A percentile compares a stretch with the other conserved stretches of the same genome.
phyloP scores from a whole-genome alignment of 2,888 invertebrate genomes.

The Dolichopus griseipennis region DNA sequence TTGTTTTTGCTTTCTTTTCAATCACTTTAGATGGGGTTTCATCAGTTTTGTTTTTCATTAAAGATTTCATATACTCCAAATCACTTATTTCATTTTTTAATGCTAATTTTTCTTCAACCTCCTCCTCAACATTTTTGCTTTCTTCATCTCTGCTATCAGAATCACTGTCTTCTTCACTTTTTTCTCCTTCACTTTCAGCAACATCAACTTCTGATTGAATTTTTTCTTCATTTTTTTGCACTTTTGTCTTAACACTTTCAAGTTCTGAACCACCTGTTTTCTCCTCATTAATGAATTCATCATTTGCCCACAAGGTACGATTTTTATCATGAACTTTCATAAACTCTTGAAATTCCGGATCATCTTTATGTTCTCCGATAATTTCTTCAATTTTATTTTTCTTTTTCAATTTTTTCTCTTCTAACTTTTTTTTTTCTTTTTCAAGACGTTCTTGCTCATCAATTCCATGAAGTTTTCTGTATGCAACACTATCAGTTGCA shows the following conservation, averaged over 20 bases:
- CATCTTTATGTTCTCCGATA: constrained; percentile 70
- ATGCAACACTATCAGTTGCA: constrained; percentile 64
- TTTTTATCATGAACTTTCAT: constrained; percentile 69
- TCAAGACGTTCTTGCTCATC: constrained; percentile 30
- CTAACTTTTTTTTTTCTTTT: constrained; percentile 27
- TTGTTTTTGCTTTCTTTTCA: constrained; percentile 37
- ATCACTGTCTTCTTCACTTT: constrained; percentile 32
- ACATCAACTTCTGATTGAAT: background rate
- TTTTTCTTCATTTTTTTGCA: background rate
- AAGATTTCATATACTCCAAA: constrained; percentile 67
- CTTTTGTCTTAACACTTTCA: constrained; percentile 23
- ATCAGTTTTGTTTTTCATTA: constrained; percentile 44
- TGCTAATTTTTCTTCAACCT: constrained; percentile 49
- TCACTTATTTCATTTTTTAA: constrained; percentile 63
- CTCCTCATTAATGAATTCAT: constrained; percentile 32
- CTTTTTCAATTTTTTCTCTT: constrained; percentile 40
- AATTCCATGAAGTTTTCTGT: constrained; percentile 48
- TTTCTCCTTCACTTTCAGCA: constrained; percentile 25
- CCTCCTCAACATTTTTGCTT: constrained; percentile 31
- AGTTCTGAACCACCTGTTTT: constrained; percentile 34
- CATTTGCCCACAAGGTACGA: constrained; percentile 49
- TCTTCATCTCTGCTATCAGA: constrained; percentile 36
- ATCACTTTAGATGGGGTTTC: constrained; percentile 30
- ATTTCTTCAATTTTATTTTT: constrained; percentile 54
- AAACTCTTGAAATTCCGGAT: constrained; percentile 83